Percentiles rank a stretch among this genome's conserved stretches.
phyloP scores from a whole-genome alignment of 92 coral and sea anemone genomes.

The Desmophyllum pertusum region DNA sequence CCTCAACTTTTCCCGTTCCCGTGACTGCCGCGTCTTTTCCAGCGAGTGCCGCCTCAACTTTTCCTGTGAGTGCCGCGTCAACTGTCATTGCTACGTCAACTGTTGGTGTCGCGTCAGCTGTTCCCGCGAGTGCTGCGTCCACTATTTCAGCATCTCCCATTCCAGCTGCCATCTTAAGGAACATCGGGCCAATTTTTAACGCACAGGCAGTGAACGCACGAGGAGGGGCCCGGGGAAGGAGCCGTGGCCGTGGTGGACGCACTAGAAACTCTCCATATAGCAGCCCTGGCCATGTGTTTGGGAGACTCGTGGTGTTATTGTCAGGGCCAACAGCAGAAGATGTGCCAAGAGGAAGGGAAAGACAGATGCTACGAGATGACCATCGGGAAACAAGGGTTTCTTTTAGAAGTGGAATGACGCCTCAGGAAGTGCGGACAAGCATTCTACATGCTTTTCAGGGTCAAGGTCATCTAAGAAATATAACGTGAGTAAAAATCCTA shows the following conservation, averaged over 20 bases:
- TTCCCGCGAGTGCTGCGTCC: too few relatives aligned
- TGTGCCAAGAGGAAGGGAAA: not conserved
- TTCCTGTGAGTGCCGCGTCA: too few relatives aligned
- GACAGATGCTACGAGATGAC: not conserved
- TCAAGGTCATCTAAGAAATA: not conserved
- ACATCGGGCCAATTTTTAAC: not conserved
- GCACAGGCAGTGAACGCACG: too few relatives aligned
- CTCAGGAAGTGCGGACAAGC: not conserved
- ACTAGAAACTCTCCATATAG: too few relatives aligned
- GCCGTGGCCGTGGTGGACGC: too few relatives aligned
- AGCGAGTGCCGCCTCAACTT: too few relatives aligned
- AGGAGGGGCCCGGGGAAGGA: too few relatives aligned
- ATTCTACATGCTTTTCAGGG: not conserved
- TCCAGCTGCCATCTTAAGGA: not conserved
- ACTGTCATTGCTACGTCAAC: too few relatives aligned
- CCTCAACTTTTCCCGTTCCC: too few relatives aligned
- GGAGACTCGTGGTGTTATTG: not conserved
- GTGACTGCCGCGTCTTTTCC: too few relatives aligned
- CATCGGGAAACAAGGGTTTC: not conserved
- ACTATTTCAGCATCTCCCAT: too few relatives aligned
- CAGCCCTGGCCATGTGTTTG: not conserved
- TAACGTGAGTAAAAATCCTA: slow-evolving; percentile 13
- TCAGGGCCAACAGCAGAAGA: not conserved
- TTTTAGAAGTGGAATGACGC: not conserved
- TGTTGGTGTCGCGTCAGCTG: too few relatives aligned